Conservation (phyloP, 1,140 invertebrate genomes). For the Hycleus cichorii region DNA sequence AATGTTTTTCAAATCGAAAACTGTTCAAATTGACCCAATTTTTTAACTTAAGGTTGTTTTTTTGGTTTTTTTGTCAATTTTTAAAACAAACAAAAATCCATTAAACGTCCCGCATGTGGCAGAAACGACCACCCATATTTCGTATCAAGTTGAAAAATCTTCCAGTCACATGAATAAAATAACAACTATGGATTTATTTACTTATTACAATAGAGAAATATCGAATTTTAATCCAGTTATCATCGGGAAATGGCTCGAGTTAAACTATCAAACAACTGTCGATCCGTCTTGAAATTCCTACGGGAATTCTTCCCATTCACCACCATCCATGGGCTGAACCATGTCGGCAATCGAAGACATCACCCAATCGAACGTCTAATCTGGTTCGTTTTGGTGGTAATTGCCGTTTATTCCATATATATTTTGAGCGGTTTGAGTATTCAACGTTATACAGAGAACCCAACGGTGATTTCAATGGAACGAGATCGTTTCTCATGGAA, state of each 20-base stretch:
- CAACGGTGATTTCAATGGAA: constrained; percentile 66
- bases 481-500: constrained; percentile 63
- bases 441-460: constrained; percentile 57
- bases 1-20: too few relatives aligned
- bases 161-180: too few relatives aligned
- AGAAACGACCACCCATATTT: neutral
- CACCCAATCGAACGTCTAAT: constrained; percentile 36
- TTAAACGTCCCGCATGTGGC: constrained; percentile 4
- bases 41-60: too few relatives aligned
- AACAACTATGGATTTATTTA: too few relatives aligned
- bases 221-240: too few relatives aligned
- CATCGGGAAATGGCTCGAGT: too few relatives aligned
- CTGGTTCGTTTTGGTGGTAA: constrained; percentile 43
- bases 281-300: neutral
- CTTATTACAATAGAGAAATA: too few relatives aligned
- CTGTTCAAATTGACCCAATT: too few relatives aligned
- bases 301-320: constrained; percentile 13
- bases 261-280: too few relatives aligned
- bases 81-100: constrained; percentile 18
- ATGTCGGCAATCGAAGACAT: constrained; percentile 13
- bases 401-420: constrained; percentile 42
- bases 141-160: too few relatives aligned
- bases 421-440: constrained; percentile 52
- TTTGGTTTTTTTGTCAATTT: too few relatives aligned
- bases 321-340: constrained; percentile 21